Evolutionary conservation across 2,113 vertebrate species (phyloP), one percentile per base, ranked within the genome.

Genomic region (Daphoenositta chrysoptera): DNA sequence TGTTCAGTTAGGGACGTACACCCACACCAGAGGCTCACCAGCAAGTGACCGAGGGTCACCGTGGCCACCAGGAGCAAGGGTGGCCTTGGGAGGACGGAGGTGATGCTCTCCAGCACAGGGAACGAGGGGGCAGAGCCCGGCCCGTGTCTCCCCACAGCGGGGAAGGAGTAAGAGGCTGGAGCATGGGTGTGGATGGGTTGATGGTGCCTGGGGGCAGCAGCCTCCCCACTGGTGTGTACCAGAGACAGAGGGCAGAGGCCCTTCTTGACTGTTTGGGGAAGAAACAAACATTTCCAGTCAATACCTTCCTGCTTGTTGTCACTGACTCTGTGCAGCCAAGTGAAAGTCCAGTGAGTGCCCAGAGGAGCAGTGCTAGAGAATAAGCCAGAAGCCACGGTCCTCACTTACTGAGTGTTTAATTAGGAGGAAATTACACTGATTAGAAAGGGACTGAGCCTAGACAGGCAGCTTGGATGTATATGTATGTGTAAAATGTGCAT

Each of bases 101-200:
- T 71, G 57, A 70, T 10, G 30, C 61, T 79, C 15, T 27, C 28
- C 40, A 28, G 50, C 37, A 23, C 15, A 10, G 8, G 57, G 19
- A 54, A 28, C 17, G 50, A 26, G 13, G 16, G 16, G 12, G 7
- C 40, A 61, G 35, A 57, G 14, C n/a, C 37, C 3, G 5, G 14
- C 30, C 64, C 0, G 0, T 19, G 15, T 22, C 23, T 56, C 22
- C 13, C 13, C 2, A 0, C 27, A 23, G 37, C 17, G 35, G 6
- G 45, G 45, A 10, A 42, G 54, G n/a, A 60, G 31, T 42, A 13
- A 42, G 42, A 63, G 42, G 9, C 28, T 33, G 60, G 9, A 82
- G 26, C 22, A 15, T 1, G 8, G 48, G 20, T 13, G 5, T 2
- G 5, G 11, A 2, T 40, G 70, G 7, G 8, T 24, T 47, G 37